Evolutionary conservation across 92 coral and sea anemone genomes (phyloP).

Genomic region (Porites lobata): DNA sequence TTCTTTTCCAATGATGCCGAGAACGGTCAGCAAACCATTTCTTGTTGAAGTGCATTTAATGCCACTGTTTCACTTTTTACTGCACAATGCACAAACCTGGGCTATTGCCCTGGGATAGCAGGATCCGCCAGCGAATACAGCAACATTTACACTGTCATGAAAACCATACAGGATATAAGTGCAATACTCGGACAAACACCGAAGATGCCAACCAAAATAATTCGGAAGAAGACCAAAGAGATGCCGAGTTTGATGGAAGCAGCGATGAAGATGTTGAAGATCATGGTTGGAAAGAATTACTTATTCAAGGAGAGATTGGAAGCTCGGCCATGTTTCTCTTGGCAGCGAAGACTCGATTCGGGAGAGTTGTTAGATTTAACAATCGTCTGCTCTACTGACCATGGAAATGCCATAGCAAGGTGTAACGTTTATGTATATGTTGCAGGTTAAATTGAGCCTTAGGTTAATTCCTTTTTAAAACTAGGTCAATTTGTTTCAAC

Average conservation of each 20-base stretch:
- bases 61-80: neutral
- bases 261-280: neutral
- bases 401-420: too few species aligned
- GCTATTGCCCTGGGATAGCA: slow-evolving; percentile 56
- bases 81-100: slow-evolving; percentile 24
- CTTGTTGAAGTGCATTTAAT: slow-evolving; percentile 44
- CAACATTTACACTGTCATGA: slow-evolving; percentile 51
- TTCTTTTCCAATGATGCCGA: neutral
- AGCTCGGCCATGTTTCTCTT: slow-evolving; percentile 36
- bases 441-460: too few species aligned
- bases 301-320: slow-evolving; percentile 43
- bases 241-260: too few species aligned
- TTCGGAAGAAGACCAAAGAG: too few species aligned
- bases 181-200: slow-evolving; percentile 33
- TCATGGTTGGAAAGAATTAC: too few species aligned
- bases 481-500: too few species aligned
- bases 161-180: slow-evolving; percentile 21
- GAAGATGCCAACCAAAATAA: too few species aligned
- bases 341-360: neutral
- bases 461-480: too few species aligned
- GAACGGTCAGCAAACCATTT: slow-evolving; percentile 16
- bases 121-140: slow-evolving; percentile 37
- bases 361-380: too few species aligned
- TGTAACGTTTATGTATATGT: too few species aligned
- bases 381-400: too few species aligned